phyloP scores from a whole-genome alignment of 2,113 vertebrate genomes.

The Caranx ignobilis region DNA sequence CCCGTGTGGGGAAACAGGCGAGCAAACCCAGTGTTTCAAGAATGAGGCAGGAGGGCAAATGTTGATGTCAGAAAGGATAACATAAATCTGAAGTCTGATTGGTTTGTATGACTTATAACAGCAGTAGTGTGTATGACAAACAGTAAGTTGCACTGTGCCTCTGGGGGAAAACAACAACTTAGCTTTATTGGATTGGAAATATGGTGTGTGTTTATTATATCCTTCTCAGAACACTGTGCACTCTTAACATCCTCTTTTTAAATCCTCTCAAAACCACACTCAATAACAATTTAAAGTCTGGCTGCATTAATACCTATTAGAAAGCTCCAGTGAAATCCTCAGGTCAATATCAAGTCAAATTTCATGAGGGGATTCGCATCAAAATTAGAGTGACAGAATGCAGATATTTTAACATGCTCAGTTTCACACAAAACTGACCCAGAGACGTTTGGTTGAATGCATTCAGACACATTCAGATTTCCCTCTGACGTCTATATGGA shows the following conservation, averaged over 20 bases:
- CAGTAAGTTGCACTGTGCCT: conserved; percentile 15
- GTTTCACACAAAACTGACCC: conserved; percentile 14
- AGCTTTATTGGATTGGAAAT: neutral
- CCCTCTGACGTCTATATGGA: conserved; percentile 18
- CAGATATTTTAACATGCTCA: conserved; percentile 19
- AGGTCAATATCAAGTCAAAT: conserved; percentile 19
- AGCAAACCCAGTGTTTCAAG: conserved; percentile 13
- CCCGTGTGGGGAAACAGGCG: conserved; percentile 12
- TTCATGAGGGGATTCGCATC: neutral
- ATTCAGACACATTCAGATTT: conserved; percentile 12
- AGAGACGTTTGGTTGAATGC: conserved; percentile 16
- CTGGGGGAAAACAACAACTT: conserved; percentile 29
- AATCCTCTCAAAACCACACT: neutral
- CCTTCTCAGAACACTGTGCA: neutral
- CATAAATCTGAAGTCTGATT: neutral
- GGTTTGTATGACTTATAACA: conserved; percentile 25
- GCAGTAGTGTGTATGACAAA: conserved; percentile 20
- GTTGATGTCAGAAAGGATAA: conserved; percentile 27
- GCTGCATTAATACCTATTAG: neutral
- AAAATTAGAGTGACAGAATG: conserved; percentile 38
- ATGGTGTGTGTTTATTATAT: neutral
- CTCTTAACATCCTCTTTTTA: neutral
- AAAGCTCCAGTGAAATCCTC: neutral
- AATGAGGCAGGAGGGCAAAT: conserved; percentile 13
- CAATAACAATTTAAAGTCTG: neutral